These are phyloP conservation scores for Coleophora flavipennella DNA, from an alignment of 2,888 invertebrate genomes.

Conservation along the genomic window DNA sequence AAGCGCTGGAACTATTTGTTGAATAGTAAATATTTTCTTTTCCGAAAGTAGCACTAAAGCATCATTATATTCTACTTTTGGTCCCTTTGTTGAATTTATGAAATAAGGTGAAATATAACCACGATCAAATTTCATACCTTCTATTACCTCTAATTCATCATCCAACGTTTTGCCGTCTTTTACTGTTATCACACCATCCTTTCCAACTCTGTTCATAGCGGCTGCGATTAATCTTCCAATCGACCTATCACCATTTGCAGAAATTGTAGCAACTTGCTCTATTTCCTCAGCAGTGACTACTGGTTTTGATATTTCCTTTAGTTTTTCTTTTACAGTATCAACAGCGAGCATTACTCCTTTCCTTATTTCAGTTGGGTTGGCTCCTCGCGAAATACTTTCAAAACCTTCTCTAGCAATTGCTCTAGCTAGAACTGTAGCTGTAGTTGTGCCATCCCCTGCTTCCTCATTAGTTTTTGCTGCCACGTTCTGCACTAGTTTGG, in stretches of 20 bases:
- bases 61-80: conserved; percentile 97
- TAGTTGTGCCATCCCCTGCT: conserved; percentile 99
- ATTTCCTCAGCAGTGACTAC: conserved; percentile 98
- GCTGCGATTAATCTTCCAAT: conserved; percentile 95
- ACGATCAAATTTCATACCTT: conserved; percentile 99
- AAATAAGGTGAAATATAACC: conserved; percentile 99
- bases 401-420: conserved; percentile 99
- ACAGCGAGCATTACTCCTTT: conserved; percentile 95
- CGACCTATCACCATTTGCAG: conserved; percentile 94
- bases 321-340: conserved; percentile 85
- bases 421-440: conserved; percentile 96
- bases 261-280: conserved; percentile 98
- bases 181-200: conserved; percentile 98
- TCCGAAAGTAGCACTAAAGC: conserved; percentile 92
- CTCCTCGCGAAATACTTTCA: conserved; percentile 96
- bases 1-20: conserved; percentile 95
- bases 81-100: conserved; percentile 97
- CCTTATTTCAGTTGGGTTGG: conserved; percentile 96
- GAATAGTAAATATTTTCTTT: conserved; percentile 96
- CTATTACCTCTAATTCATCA: conserved; percentile 95
- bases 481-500: conserved; percentile 97
- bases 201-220: conserved; percentile 97
- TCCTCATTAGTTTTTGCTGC: conserved; percentile 99
- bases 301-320: conserved; percentile 89
- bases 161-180: conserved; percentile 97